Evolutionary conservation across 2,888 invertebrate species (phyloP), one percentile per base, ranked within the genome.

Genomic region (Lacanobia oleracea): DNA sequence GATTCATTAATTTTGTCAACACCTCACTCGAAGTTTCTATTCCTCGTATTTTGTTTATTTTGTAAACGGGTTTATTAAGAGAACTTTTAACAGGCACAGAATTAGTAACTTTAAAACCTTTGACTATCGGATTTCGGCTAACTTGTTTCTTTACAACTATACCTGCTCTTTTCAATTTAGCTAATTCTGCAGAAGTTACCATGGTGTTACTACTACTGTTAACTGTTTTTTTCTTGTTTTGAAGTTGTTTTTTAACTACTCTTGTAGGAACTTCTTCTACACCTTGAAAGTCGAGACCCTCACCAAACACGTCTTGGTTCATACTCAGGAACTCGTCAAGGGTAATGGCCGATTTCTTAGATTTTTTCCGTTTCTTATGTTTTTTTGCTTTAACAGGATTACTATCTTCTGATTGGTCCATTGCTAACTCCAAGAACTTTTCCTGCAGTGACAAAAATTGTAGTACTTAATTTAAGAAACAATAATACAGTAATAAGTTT

Each of bases 231-330:
- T 90, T 93, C 8, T 71, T 84, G 64, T 79, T 79, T 87, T 93
- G 94, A n/a, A 92, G 86, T 53, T 92, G 92, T 84, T 94, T 95
- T 48, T 91, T 88, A 51, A 95, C 91, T 56, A 92, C 89, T 79
- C 90, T 91, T 12, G 94, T 93, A 0, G 95, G 95, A n/a, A 96
- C 91, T 89, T 95, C 96, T 86, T 95, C 95, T 75, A 95, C 89
- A 7, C 96, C 96, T 79, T 96, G 94, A 78, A 95, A 91, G 85
- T 95, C 93, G 69, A 95, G 83, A 33, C 91, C 95, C 87, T 96
- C 95, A 45, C 95, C 95, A 87, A 96, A 96, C 3, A 96, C 94
- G 84, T 96, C 96, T 82, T 93, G 92, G 81, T 96, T 96, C 96
- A 96, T 96, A 83, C 93, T 95, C 33, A 96, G 83, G 75, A 96